A percentile compares a stretch with the other conserved stretches of the same genome.
These are phyloP conservation scores for Cardiocondyla obscurior DNA, from an alignment of 1,140 invertebrate genomes.

Conservation along the genomic window DNA sequence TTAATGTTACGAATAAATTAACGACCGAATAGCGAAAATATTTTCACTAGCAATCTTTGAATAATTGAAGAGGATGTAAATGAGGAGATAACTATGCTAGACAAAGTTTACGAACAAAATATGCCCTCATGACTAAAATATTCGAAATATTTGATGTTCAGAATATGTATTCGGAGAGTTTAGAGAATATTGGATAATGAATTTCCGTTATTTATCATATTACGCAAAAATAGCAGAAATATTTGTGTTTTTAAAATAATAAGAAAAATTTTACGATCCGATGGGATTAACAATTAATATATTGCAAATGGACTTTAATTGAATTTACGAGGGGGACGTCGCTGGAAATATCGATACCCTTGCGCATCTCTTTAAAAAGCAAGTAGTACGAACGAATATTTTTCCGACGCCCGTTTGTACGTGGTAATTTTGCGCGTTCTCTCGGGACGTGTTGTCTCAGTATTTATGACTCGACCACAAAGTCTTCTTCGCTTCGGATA, in stretches of 20 bases:
- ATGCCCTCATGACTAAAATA: not conserved
- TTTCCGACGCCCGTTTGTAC: not conserved
- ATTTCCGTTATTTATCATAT: slow-evolving; percentile 14
- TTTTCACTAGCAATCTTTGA: not conserved
- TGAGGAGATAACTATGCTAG: not conserved
- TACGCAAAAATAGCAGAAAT: not conserved
- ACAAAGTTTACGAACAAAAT: slow-evolving; percentile 8
- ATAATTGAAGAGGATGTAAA: not conserved
- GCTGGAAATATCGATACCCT: not conserved
- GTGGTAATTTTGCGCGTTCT: slow-evolving; percentile 17
- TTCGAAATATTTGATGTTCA: slow-evolving; percentile 15
- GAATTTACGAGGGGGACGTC: too few species aligned
- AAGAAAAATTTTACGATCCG: not conserved
- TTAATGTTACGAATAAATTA: not conserved
- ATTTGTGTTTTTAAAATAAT: not conserved
- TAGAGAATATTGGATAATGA: slow-evolving; percentile 3
- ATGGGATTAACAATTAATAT: not conserved
- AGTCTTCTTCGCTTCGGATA: slow-evolving; percentile 23
- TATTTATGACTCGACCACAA: slow-evolving; percentile 11
- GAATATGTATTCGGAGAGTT: not conserved
- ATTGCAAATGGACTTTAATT: too few species aligned
- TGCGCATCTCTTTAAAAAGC: not conserved
- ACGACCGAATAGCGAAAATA: not conserved
- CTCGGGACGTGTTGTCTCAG: slow-evolving; percentile 1
- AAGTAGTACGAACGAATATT: slow-evolving; percentile 1